Evolutionary conservation across 2,113 vertebrate species (phyloP).

Genomic region (Chionomys nivalis): DNA sequence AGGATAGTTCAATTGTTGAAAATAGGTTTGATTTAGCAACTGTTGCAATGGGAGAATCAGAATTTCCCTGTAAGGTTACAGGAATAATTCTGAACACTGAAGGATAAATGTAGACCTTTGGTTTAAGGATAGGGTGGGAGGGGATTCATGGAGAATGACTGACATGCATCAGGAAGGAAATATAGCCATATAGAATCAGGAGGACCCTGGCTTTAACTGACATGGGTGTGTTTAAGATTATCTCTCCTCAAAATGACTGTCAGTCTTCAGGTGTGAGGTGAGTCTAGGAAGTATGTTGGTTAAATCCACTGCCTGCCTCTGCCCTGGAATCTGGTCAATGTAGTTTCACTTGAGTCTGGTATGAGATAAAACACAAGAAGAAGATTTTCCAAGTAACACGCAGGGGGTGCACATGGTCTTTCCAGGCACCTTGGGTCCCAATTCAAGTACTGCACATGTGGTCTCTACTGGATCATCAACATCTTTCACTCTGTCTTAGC

Average conservation of each 20-base stretch:
- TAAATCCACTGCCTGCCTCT: accelerated
- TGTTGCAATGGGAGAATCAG: accelerated
- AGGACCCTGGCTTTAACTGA: neutral
- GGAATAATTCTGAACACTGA: neutral
- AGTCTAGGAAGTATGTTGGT: accelerated
- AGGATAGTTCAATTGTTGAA: accelerated
- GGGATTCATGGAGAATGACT: neutral
- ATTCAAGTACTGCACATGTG: accelerated
- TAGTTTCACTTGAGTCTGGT: accelerated
- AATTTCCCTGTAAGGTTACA: accelerated
- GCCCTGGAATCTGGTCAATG: neutral
- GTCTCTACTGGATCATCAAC: accelerated
- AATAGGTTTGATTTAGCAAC: neutral
- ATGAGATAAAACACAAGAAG: too few species aligned
- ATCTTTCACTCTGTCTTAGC: accelerated
- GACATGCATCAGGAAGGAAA: accelerated
- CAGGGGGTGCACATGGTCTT: accelerated
- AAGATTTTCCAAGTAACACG: accelerated
- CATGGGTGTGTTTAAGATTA: too few species aligned
- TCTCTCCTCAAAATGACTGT: neutral
- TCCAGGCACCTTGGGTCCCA: neutral
- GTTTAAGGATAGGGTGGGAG: too few species aligned
- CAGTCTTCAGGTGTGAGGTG: neutral
- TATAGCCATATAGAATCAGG: too few species aligned
- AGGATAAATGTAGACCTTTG: too few species aligned